Percentiles rank a stretch among this genome's conserved stretches.
Evolutionary conservation across 35 echinoderm and acorn worm species (phyloP).

Genomic region (Lytechinus variegatus): DNA sequence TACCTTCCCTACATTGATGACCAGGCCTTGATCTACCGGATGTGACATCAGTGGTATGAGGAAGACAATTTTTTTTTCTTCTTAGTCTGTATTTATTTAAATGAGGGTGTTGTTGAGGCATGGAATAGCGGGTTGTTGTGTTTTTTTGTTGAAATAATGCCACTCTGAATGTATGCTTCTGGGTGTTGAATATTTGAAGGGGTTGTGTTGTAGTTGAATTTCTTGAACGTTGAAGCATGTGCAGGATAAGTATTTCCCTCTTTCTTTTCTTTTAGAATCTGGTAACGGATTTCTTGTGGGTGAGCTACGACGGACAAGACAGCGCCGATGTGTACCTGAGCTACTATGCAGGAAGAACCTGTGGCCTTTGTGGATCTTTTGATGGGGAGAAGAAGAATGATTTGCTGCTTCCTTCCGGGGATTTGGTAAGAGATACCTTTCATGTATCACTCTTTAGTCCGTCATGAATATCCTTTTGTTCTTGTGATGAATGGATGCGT

Average conservation of each 20-base stretch:
- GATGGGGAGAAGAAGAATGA: slow-evolving; percentile 70
- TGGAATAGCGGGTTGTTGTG: neutral
- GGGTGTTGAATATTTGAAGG: too few species aligned
- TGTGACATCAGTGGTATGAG: slow-evolving; percentile 21
- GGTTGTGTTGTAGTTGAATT: too few species aligned
- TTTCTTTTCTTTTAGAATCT: slow-evolving; percentile 52
- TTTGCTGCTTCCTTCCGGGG: slow-evolving; percentile 57
- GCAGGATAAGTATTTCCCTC: neutral
- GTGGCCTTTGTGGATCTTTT: slow-evolving; percentile 93
- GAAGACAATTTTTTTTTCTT: too few species aligned
- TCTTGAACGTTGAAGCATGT: too few species aligned
- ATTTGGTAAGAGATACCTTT: slow-evolving; percentile 45
- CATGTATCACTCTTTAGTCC: too few species aligned
- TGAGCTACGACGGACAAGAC: slow-evolving; percentile 28
- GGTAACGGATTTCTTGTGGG: slow-evolving; percentile 64
- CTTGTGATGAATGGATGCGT: neutral
- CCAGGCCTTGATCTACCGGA: neutral
- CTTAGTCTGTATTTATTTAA: neutral
- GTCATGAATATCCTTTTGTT: too few species aligned
- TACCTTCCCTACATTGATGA: slow-evolving; percentile 25
- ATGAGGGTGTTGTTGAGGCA: too few species aligned
- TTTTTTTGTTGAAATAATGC: neutral
- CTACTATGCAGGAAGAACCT: slow-evolving; percentile 58
- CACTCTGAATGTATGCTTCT: too few species aligned
- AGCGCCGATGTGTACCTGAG: slow-evolving; percentile 7